Evolutionary conservation across 2,113 vertebrate genomes (phyloP).

Genomic region (Arothron firmamentum): DNA sequence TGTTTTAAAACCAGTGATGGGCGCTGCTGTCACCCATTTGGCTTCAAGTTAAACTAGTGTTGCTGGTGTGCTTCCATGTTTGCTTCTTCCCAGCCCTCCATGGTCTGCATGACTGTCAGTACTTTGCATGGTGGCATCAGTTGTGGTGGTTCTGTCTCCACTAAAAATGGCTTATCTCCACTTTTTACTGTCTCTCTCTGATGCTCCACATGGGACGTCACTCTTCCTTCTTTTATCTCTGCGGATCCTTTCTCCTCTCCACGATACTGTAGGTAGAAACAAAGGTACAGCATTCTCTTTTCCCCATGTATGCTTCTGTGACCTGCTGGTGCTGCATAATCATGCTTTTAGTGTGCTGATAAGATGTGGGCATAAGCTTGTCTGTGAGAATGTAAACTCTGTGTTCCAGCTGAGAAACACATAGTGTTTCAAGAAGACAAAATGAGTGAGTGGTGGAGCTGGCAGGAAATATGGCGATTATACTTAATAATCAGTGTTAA

Average conservation of each 20-base stretch:
- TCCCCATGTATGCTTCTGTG: conserved; percentile 10
- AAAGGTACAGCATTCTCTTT: conserved; percentile 83
- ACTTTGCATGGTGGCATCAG: conserved; percentile 50
- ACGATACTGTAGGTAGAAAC: conserved; percentile 87
- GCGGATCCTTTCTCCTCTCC: conserved; percentile 69
- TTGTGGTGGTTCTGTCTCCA: conserved; percentile 13
- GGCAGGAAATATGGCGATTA: conserved; percentile 16
- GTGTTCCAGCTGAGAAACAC: conserved; percentile 26
- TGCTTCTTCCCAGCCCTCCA: conserved; percentile 13
- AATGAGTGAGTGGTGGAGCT: conserved; percentile 25
- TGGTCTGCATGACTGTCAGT: conserved; percentile 52
- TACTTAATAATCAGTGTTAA: conserved; percentile 32
- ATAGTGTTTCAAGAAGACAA: conserved; percentile 2
- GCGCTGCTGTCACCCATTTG: not conserved
- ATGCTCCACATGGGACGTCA: conserved; percentile 44
- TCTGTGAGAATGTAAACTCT: conserved; percentile 3
- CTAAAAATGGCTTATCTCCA: conserved; percentile 49
- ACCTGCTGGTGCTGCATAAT: conserved; percentile 28
- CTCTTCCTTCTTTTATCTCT: conserved; percentile 49
- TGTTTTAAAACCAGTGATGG: not conserved
- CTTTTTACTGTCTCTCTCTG: conserved; percentile 57
- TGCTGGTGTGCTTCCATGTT: conserved; percentile 19
- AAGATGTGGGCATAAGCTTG: conserved; percentile 30
- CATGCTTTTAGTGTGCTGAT: conserved; percentile 43
- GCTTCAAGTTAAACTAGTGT: not conserved